A percentile compares a stretch with the other conserved stretches of the same genome.
These are phyloP conservation scores for Saimiri boliviensis DNA, from an alignment of 2,113 vertebrate species.

Conservation along the genomic window DNA sequence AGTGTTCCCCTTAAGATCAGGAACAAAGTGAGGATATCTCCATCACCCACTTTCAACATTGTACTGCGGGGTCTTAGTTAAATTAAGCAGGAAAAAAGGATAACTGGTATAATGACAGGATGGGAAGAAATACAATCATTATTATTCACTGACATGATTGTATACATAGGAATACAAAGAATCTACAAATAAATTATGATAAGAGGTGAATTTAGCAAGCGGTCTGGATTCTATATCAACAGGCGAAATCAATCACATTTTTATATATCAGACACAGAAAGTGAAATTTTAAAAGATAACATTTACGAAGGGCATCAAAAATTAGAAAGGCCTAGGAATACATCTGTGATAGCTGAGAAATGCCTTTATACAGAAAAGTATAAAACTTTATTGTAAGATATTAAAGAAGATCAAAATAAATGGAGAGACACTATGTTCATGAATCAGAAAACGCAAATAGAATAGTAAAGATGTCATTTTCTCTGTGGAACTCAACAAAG, in stretches of 20 bases:
- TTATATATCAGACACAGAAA: not conserved
- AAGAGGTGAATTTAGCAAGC: not conserved
- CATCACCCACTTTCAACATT: rapidly evolving
- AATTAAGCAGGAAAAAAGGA: not conserved
- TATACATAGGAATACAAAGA: not conserved
- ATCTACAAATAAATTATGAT: no score
- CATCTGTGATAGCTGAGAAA: not conserved
- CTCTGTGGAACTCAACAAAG: not conserved
- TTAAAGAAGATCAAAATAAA: not conserved
- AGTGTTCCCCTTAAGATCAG: not conserved
- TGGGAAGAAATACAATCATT: not conserved
- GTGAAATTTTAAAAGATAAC: not conserved
- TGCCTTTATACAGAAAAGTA: not conserved
- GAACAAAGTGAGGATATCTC: not conserved
- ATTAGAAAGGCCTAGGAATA: not conserved
- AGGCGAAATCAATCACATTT: not conserved
- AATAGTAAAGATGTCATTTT: not conserved
- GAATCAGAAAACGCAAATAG: not conserved
- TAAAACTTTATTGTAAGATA: not conserved
- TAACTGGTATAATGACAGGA: rapidly evolving
- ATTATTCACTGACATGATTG: not conserved
- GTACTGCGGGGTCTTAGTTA: not conserved
- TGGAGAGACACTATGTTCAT: not conserved
- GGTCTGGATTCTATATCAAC: not conserved
- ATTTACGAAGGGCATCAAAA: not conserved